Evolutionary conservation across 2,113 vertebrate genomes (phyloP).

Genomic region (Corynorhinus townsendii): DNA sequence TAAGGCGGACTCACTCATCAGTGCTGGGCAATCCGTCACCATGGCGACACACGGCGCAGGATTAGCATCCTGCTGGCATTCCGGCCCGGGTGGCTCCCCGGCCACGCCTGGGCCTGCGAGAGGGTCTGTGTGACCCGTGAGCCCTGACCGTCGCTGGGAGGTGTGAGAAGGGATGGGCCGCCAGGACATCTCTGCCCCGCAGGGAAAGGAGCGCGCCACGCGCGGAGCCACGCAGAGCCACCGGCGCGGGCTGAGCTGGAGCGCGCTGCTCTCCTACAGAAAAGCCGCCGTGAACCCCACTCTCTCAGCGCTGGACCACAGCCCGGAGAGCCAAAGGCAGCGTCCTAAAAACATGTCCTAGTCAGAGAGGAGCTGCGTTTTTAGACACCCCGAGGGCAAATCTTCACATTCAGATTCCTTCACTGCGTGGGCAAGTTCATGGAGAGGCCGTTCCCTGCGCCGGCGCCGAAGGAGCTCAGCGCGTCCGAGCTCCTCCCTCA

Average conservation of each 20-base stretch:
- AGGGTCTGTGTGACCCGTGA: slow-evolving; percentile 59
- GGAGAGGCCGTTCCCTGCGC: rapidly evolving
- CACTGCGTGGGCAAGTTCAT: background rate
- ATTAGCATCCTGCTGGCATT: slow-evolving; percentile 73
- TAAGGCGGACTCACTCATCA: slow-evolving; percentile 64
- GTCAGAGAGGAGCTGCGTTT: background rate
- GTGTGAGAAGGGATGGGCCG: slow-evolving; percentile 54
- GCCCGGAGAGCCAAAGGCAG: background rate
- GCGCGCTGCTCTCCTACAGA: background rate
- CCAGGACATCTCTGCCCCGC: slow-evolving; percentile 15
- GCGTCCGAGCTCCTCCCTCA: background rate
- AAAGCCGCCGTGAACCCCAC: background rate
- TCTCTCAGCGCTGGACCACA: background rate
- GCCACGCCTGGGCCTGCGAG: slow-evolving; percentile 62
- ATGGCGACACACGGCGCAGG: slow-evolving; percentile 32
- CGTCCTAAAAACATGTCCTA: background rate
- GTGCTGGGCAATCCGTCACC: slow-evolving; percentile 39
- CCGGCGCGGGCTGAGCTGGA: no score
- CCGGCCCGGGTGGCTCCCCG: background rate
- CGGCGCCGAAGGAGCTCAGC: background rate
- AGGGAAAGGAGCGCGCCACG: background rate
- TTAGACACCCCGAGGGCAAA: background rate
- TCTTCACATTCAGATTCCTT: background rate
- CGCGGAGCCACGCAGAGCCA: no score
- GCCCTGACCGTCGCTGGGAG: slow-evolving; percentile 56